phyloP scores from a whole-genome alignment of 2,113 vertebrate genomes.

The Gymnarchus niloticus region DNA sequence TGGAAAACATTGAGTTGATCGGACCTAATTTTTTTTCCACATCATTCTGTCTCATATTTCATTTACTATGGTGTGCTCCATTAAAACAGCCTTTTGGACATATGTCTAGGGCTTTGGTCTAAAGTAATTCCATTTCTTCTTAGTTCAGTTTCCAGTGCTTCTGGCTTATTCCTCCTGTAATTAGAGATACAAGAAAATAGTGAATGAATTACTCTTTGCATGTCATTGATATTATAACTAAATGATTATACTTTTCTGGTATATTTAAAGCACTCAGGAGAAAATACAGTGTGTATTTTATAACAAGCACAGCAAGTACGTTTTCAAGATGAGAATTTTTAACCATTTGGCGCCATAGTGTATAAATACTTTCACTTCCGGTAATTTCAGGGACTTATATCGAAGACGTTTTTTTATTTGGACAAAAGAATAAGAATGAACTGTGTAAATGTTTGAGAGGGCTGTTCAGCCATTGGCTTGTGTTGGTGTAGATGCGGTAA shows the following conservation, averaged over 20 bases:
- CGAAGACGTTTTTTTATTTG: too few relatives aligned
- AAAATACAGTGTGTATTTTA: not conserved
- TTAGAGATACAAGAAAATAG: not conserved
- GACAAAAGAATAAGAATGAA: not conserved
- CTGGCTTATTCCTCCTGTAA: not conserved
- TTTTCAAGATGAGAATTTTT: not conserved
- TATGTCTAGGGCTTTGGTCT: not conserved
- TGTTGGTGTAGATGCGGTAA: not conserved
- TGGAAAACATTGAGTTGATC: not conserved
- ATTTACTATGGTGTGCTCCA: not conserved
- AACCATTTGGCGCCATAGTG: not conserved
- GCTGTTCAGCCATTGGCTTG: not conserved
- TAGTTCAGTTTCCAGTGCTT: conserved; percentile 4
- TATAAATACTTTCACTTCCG: not conserved
- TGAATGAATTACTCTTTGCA: not conserved
- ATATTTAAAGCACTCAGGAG: not conserved
- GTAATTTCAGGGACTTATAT: too few relatives aligned
- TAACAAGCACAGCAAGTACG: not conserved
- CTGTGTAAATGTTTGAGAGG: not conserved
- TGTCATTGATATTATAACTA: not conserved
- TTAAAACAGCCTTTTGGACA: not conserved
- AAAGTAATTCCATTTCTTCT: not conserved
- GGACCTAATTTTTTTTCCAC: not conserved
- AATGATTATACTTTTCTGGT: not conserved
- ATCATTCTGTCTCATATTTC: not conserved